Conservation (phyloP, 2,888 invertebrate species). For the Matsumyia berberina region DNA sequence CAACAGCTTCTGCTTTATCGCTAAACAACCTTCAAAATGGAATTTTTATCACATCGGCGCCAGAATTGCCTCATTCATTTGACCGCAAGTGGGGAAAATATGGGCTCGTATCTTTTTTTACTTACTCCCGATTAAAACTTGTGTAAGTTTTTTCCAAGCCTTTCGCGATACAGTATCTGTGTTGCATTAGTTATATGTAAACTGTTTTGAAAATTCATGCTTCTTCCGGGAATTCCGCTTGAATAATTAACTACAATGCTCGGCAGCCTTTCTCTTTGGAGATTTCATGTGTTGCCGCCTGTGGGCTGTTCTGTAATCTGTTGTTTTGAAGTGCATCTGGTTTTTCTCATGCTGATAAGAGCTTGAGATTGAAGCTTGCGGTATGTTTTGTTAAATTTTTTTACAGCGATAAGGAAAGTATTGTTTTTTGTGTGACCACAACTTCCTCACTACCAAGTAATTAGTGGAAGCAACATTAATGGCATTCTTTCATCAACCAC, state of each 20-base stretch:
- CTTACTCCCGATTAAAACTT: background rate
- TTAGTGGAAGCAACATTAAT: background rate
- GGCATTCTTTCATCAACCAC: no score
- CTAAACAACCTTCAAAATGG: no score
- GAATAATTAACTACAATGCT: slow-evolving; percentile 12
- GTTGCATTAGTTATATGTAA: slow-evolving; percentile 3
- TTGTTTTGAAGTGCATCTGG: slow-evolving; percentile 21
- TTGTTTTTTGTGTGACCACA: background rate
- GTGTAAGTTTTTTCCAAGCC: background rate
- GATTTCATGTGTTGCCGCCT: slow-evolving; percentile 51
- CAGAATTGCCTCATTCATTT: background rate
- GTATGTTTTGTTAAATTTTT: background rate
- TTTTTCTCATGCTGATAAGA: slow-evolving; percentile 25
- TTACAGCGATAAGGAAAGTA: background rate
- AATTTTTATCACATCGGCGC: background rate
- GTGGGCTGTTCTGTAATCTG: slow-evolving; percentile 22
- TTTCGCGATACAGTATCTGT: background rate
- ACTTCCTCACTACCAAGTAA: background rate
- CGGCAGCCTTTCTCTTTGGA: slow-evolving; percentile 29
- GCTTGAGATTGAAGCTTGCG: background rate
- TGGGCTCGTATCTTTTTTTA: no score
- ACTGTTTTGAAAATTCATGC: slow-evolving; percentile 30
- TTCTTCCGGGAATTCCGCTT: slow-evolving; percentile 44
- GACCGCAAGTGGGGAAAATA: slow-evolving; percentile 29
- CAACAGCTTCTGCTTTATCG: no score